Base-by-base conservation (phyloP, 2,797 vertebrate genomes). In the Enteromius paludinosus region DNA sequence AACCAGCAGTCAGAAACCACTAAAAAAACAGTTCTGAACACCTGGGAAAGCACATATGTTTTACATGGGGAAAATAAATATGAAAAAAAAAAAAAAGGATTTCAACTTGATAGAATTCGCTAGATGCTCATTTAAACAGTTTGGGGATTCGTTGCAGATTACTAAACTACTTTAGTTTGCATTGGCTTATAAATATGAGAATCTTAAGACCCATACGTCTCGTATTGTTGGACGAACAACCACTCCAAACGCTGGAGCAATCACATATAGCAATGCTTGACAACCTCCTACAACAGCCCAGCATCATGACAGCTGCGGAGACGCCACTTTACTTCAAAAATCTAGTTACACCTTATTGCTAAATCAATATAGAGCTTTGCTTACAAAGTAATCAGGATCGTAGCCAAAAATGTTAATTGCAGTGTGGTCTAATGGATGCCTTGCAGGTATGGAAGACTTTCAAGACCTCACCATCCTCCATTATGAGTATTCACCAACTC, bases 401-500 rank as follows among this genome's bases (percentile, higher is more conserved):
- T 14, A 61, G 38, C 73, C 73, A 76, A 76, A 23, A 76, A 4
- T 76, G 38, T 76, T 76, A 61, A 76, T 61, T 76, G 56, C 56
- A 76, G 20, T 76, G 52, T 25, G 52, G 72, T 74, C 72, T 74
- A 74, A 74, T 74, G 72, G 72, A 74, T 74, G 72, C 72, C 72
- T 74, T 74, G 72, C 52, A 74, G 72, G 45, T 72, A 65, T 54
- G 18, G 79, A 69, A 66, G 62, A 68, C 20, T 18, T 74, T 75
- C 83, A 87, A 52, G 71, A 87, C 74, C 75, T 84, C 81, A 73
- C 74, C 82, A 72, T 83, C 62, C 73, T 85, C 78, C 74, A 65
- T 66, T 45, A 76, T 72, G 74, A 84, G 76, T 81, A 83, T 83
- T 85, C 82, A 86, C 82, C 70, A 84, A 85, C 73, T 81, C 41